Evolutionary conservation across 2,797 vertebrate species (phyloP).

Genomic region (Loriculus beryllinus): DNA sequence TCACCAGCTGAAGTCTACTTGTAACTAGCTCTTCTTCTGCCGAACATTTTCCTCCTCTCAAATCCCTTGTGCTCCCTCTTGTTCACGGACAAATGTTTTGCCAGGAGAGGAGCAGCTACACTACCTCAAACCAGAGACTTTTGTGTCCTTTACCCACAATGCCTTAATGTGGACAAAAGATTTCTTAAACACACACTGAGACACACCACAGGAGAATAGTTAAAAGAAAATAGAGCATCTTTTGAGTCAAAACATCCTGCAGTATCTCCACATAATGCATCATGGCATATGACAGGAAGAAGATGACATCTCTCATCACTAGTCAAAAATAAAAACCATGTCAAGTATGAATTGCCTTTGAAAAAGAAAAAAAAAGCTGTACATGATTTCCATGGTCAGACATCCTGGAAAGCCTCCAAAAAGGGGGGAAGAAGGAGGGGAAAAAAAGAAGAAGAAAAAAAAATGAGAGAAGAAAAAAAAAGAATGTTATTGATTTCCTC

Average conservation of each 20-base stretch:
- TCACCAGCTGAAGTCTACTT: not conserved
- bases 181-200: slow-evolving; percentile 57
- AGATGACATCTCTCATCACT: slow-evolving; percentile 59
- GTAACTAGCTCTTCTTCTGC: not conserved
- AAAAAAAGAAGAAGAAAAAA: no score
- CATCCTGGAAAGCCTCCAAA: not conserved
- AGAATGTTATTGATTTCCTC: slow-evolving; percentile 32
- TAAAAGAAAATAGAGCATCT: slow-evolving; percentile 61
- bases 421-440: not conserved
- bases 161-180: slow-evolving; percentile 62
- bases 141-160: slow-evolving; percentile 49
- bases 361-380: slow-evolving; percentile 5
- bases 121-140: slow-evolving; percentile 39
- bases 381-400: slow-evolving; percentile 37
- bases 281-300: slow-evolving; percentile 62
- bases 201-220: slow-evolving; percentile 30
- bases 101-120: not conserved
- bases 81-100: not conserved
- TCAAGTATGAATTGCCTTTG: slow-evolving; percentile 55
- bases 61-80: not conserved
- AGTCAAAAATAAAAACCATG: slow-evolving; percentile 65
- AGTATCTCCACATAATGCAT: slow-evolving; percentile 46
- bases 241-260: slow-evolving; percentile 52
- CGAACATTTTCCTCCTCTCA: not conserved
- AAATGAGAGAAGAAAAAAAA: not conserved